Conservation (phyloP, 2,113 vertebrate genomes). For the Trogon surrucura region DNA sequence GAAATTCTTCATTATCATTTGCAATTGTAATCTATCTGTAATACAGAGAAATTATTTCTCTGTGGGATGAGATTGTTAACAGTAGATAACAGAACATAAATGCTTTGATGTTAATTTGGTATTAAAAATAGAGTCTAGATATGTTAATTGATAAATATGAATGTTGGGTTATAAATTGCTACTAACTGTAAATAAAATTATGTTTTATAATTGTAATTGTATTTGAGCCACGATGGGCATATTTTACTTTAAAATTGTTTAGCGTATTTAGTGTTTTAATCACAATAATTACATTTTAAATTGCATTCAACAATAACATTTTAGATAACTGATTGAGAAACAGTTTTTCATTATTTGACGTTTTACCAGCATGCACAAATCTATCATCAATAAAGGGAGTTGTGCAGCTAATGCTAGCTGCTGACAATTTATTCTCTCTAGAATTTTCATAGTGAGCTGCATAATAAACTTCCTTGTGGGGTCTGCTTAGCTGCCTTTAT, state of each 20-base stretch:
- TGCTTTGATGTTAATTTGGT: neutral
- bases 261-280: neutral
- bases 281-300: neutral
- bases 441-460: neutral
- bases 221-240: neutral
- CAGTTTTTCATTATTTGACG: neutral
- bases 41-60: neutral
- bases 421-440: neutral
- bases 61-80: neutral
- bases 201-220: neutral
- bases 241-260: neutral
- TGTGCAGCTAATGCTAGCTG: neutral
- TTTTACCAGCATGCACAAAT: neutral
- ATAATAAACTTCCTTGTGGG: neutral
- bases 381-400: neutral
- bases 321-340: neutral
- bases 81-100: neutral
- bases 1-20: neutral
- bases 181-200: neutral
- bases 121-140: neutral
- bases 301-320: neutral
- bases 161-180: neutral
- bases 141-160: neutral
- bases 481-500: neutral
- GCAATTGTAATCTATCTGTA: neutral